Evolutionary conservation across 2,888 invertebrate genomes (phyloP), one percentile per base, ranked within the genome.

Genomic region (Bombyx huttoni): DNA sequence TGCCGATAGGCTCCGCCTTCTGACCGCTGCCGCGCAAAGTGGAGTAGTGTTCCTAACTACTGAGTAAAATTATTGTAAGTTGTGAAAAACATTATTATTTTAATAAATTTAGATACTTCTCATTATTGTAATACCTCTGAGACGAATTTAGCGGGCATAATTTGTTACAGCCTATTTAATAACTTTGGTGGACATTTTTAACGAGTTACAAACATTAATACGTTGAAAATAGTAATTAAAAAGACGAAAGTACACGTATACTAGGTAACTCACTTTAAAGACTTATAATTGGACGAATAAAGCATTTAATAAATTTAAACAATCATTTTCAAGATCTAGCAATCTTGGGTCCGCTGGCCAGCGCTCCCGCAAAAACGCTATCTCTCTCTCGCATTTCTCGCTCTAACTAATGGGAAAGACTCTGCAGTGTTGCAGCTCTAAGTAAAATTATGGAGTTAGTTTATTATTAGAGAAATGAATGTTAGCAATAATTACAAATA

Each of bases 11-110:
- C 87, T 74, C 88, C 88, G 88, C 88, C 87, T 88, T 84, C 87
- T 87, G 87, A 87, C 88, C 88, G 87, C 87, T 87, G 84, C 87
- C 86, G 87, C 86, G 86, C 84, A 86, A 87, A 87, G 87, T 86
- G 78, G 84, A 84, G 80, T 84, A 78, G 86, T 76, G 81, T 79
- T 68, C 54, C 73, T 72, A 75, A 62, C 62, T 54, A 50, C 46
- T 34, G 12, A 40, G 12, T 24, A 24, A 24, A 24, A 24, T 1
- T 24, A 24, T 24, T 24, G 24, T 24, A 24, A 24, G 0, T 24
- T 24, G 5, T 3, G 24, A 24, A 24, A 24, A 24, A 24, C 24
- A 24, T 24, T 24, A 24, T 24, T 24, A 24, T 24, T 24, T 24
- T 24, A n/a, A 24, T 24, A 24, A 5, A 24, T 24, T 24, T 2